Conservation (phyloP, 2,113 vertebrate species). For the Myiozetetes cayanensis region DNA sequence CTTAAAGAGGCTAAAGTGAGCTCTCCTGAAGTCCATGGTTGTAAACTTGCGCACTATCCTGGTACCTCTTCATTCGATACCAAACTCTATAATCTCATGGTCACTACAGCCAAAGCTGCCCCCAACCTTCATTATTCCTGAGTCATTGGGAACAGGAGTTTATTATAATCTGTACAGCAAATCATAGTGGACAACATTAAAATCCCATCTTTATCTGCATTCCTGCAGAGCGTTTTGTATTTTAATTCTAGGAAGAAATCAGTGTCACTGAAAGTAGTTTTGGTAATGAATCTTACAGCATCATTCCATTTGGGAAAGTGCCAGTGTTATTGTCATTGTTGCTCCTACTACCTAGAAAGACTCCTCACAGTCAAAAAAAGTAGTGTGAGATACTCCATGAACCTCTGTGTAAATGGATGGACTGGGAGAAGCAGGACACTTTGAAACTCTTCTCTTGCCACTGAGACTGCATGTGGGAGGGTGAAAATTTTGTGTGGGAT, state of each 20-base stretch:
- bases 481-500: background rate
- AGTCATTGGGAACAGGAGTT: background rate
- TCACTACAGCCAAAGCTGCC: background rate
- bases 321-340: rapidly evolving
- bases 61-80: background rate
- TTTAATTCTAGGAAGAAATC: background rate
- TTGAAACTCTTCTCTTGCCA: background rate
- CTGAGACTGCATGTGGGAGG: background rate
- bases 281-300: background rate
- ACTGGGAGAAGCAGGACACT: background rate
- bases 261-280: background rate
- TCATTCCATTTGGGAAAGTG: background rate
- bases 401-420: background rate
- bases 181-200: background rate
- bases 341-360: background rate
- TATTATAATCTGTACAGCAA: background rate
- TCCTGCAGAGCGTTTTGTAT: background rate
- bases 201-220: background rate
- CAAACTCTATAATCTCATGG: too few relatives aligned
- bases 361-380: background rate
- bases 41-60: background rate
- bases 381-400: background rate
- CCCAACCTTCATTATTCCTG: background rate
- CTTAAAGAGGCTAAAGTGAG: background rate
- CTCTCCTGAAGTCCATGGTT: background rate